Base-by-base conservation (phyloP, 1,140 invertebrate species). In the Mya arenaria region DNA sequence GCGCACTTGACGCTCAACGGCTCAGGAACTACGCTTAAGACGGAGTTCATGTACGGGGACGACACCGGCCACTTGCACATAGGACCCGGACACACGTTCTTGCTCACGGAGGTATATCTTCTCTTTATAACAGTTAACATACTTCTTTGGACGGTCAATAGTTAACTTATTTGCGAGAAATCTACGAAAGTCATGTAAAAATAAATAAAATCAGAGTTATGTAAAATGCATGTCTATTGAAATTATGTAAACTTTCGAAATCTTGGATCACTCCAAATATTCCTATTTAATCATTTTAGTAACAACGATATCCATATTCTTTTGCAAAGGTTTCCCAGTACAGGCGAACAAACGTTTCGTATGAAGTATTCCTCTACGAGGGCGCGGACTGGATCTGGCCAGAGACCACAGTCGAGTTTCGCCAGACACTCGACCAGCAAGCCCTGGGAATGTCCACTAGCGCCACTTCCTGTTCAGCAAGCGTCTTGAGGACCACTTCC, bases 1-100 rank as follows among this genome's bases (percentile, higher is more conserved):
- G 86, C 89, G 1, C 89, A 90, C 66, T 68, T 90, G n/a, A 83
- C 85, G 32, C 75, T 87, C 13, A 71, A 25, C 17, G 83, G 84
- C n/a, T 82, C 73, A 52, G 60, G 62, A 13, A 89, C 85, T 10
- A 86, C 48, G 25, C 63, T 90, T 6, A 77, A 83, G 39, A 60
- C 84, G 13, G 48, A 79, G 15, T 83, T 74, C 62, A 77, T 89
- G 36, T 82, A 86, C 6, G 89, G 89, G 36, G 89, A 90, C 79
- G 89, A 90, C 79, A 90, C 87, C 13, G 89, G 86, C 15, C 86
- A 90, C 58, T 41, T 88, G 25, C 89, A 90, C 72, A 82, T 90
- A 34, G 82, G 62, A n/a, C 89, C 89, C 3, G 66, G 75, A 44
- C 88, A 89, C 32, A 87, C 65, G 5, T 71, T 90, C 25, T 82